Base-by-base conservation (phyloP, 2,797 vertebrate species). In the Mormyrops boulengeri region DNA sequence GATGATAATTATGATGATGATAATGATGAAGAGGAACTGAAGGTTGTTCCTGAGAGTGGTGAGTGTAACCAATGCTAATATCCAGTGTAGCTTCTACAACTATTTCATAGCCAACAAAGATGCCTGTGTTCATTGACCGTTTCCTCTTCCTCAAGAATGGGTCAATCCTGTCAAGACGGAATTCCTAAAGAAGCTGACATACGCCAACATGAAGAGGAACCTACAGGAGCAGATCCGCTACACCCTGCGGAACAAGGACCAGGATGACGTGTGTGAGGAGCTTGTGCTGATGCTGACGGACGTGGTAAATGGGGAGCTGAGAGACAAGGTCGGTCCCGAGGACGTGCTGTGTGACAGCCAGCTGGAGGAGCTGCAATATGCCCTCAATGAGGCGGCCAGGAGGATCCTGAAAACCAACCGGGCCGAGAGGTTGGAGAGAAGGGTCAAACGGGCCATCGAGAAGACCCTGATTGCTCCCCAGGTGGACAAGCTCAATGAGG, bases 171-270 rank as follows among this genome's bases (percentile, higher is more conserved):
- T 97, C 9, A 96, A 95, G 93, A 52, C 41, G 0, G 95, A 95
- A 92, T 96, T 97, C 93, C 90, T 96, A 90, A 96, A 96, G 93
- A 97, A 96, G 91, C 92, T 97, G 91, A 96, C 96, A 7, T 95
- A 92, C 11, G 93, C 94, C 62, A 96, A 96, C 93, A 91, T 96
- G 92, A 96, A 96, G 92, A 95, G 94, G 90, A 97, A 96, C 92
- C 94, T 97, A 12, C 93, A 95, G 92, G 95, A 93, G 89, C 96
- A 97, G 92, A 96, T 97, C 89, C 90, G 94, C 87, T 95, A 94
- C 89, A 87, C 92, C 2, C 93, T 96, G 34, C 92, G 93, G 34
- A 93, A 93, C 88, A 95, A 93, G 91, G 84, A 93, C 52, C 86
- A 95, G 5, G 94, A 95, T 3, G 96, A 96, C 0, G 88, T 96